A percentile compares a stretch with the other conserved stretches of the same genome.
These are phyloP conservation scores for Sycophila texana DNA, from an alignment of 2,888 invertebrate genomes.

Conservation along the genomic window DNA sequence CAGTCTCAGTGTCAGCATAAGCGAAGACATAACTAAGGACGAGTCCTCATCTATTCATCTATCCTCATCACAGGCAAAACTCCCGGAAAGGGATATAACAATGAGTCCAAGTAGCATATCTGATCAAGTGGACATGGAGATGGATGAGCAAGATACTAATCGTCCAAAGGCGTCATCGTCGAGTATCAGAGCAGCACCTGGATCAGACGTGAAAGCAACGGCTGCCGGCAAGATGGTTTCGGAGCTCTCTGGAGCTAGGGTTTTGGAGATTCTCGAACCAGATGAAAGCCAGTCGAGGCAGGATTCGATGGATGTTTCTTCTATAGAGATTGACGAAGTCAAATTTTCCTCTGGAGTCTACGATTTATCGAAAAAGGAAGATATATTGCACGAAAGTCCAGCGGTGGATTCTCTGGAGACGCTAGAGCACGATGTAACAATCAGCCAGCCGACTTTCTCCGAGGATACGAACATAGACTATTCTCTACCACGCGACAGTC, in stretches of 20 bases:
- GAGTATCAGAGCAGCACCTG: neutral
- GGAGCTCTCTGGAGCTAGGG: conserved; percentile 66
- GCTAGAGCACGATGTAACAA: conserved; percentile 67
- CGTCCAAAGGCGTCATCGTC: neutral
- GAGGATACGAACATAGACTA: conserved; percentile 67
- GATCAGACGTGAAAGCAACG: conserved; percentile 20
- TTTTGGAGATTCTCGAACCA: conserved; percentile 68
- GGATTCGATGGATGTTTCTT: conserved; percentile 70
- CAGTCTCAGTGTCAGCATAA: conserved; percentile 64
- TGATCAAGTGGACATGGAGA: conserved; percentile 68
- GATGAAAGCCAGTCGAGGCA: conserved; percentile 64
- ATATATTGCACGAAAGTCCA: conserved; percentile 65
- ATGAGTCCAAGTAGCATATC: conserved; percentile 72
- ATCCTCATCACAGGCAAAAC: conserved; percentile 64
- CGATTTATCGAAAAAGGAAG: conserved; percentile 55
- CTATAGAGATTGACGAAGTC: conserved; percentile 69
- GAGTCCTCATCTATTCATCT: conserved; percentile 67
- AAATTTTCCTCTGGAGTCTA: conserved; percentile 57
- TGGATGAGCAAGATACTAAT: conserved; percentile 54
- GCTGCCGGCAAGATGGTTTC: conserved; percentile 54
- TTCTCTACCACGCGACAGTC: conserved; percentile 61
- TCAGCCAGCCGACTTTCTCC: conserved; percentile 67
- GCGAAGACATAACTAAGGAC: conserved; percentile 70
- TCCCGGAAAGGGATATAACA: conserved; percentile 68
- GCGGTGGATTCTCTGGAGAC: conserved; percentile 68